Percentiles rank a stretch among this genome's conserved stretches.
Conservation (phyloP, 2,888 invertebrate species). For the Leptinotarsa peninsularis region DNA sequence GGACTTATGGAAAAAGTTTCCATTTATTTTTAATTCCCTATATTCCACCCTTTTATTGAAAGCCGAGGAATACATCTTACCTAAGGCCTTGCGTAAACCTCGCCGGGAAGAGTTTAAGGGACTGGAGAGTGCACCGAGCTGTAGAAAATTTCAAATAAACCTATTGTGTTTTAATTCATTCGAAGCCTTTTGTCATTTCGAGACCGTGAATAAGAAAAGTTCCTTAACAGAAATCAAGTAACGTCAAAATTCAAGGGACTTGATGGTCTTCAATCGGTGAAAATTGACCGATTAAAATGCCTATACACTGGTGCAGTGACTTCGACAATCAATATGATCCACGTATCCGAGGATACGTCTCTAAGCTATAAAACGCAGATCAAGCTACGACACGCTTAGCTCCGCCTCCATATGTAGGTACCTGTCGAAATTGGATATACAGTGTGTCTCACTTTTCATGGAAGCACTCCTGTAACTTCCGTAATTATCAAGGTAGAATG, state of each 20-base stretch:
- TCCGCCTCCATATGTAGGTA: too few species aligned
- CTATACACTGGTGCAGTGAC: too few species aligned
- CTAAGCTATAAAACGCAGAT: too few species aligned
- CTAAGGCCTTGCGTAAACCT: slow-evolving; percentile 55
- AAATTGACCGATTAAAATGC: too few species aligned
- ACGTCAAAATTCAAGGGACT: neutral
- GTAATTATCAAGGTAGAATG: too few species aligned
- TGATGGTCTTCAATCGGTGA: too few species aligned
- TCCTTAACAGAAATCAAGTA: neutral
- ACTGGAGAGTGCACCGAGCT: slow-evolving; percentile 55
- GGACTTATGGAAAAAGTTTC: slow-evolving; percentile 68
- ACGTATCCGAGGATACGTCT: too few species aligned
- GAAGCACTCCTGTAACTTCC: too few species aligned
- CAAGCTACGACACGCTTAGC: too few species aligned
- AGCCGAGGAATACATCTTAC: slow-evolving; percentile 59
- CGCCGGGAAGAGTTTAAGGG: slow-evolving; percentile 52
- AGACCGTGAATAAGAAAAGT: neutral
- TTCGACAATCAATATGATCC: too few species aligned
- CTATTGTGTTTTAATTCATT: slow-evolving; percentile 30
- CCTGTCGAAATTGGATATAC: too few species aligned
- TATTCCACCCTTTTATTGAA: slow-evolving; percentile 67
- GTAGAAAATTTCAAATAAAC: slow-evolving; percentile 45
- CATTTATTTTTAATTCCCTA: slow-evolving; percentile 68
- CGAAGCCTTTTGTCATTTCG: neutral
- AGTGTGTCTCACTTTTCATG: too few species aligned